Conservation (phyloP, 2,797 vertebrate species). For the Sebastes variabilis region DNA sequence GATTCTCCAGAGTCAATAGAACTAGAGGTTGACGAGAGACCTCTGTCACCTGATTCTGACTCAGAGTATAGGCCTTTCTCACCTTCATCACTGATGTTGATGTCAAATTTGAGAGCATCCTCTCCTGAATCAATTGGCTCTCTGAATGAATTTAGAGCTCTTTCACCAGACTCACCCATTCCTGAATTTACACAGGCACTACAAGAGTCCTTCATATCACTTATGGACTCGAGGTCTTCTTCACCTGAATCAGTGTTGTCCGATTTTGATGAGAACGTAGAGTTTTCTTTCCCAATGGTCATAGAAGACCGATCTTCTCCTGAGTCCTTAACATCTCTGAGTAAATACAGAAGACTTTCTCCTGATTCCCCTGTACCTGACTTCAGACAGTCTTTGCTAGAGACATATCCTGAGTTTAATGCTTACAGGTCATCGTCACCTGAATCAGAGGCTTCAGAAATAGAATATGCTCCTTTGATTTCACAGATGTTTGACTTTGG, state of each 20-base stretch:
- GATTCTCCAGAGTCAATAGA: conserved; percentile 27
- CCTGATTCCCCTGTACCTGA: conserved; percentile 55
- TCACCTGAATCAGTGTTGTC: conserved; percentile 63
- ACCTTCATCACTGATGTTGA: conserved; percentile 23
- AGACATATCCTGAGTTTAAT: background rate
- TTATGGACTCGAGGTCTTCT: conserved; percentile 6
- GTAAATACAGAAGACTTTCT: conserved; percentile 27
- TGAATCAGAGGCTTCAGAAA: conserved; percentile 41
- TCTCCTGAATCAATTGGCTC: conserved; percentile 49
- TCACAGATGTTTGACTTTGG: conserved; percentile 18
- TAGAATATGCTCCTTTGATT: conserved; percentile 31
- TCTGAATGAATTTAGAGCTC: conserved; percentile 21
- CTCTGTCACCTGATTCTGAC: conserved; percentile 46
- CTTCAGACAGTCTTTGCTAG: conserved; percentile 26
- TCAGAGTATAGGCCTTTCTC: conserved; percentile 38
- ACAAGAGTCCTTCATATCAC: background rate
- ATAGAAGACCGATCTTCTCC: conserved; percentile 41
- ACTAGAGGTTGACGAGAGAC: conserved; percentile 28
- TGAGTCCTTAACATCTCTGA: conserved; percentile 29
- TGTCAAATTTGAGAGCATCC: conserved; percentile 40
- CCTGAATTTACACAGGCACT: conserved; percentile 18
- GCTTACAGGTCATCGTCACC: conserved; percentile 49
- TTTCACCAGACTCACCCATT: conserved; percentile 51
- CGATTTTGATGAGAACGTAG: conserved; percentile 29
- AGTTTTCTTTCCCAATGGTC: background rate